Conservation (phyloP, 2,113 vertebrate species). For the Bucco capensis region DNA sequence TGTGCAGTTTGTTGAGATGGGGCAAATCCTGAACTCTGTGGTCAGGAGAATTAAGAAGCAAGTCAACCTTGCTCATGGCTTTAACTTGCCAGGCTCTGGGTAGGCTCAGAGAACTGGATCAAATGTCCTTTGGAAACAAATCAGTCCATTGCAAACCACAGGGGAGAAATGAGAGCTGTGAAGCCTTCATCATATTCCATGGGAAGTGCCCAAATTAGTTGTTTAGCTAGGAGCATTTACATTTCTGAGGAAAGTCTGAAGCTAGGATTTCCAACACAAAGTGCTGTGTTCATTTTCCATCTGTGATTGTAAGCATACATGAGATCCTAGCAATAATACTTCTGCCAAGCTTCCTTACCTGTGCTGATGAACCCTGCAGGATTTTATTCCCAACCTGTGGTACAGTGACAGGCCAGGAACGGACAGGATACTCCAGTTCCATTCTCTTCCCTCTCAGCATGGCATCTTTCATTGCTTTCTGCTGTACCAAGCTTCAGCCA, state of each 20-base stretch:
- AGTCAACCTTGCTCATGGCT: neutral
- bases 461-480: neutral
- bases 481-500: neutral
- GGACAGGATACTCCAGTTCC: neutral
- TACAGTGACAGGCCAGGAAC: neutral
- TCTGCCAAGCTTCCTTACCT: neutral
- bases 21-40: neutral
- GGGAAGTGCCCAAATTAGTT: neutral
- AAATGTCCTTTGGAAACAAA: neutral
- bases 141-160: neutral
- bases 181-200: neutral
- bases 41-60: neutral
- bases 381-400: neutral
- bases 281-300: neutral
- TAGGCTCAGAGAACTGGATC: constrained; percentile 11
- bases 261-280: neutral
- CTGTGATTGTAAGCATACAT: neutral
- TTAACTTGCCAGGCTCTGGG: neutral
- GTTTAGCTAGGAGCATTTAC: neutral
- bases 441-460: neutral
- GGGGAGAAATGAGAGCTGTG: neutral
- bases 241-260: neutral
- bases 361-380: neutral
- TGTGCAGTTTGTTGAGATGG: neutral
- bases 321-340: neutral